Base-by-base conservation (phyloP, 2,113 vertebrate species). In the Cettia cetti region DNA sequence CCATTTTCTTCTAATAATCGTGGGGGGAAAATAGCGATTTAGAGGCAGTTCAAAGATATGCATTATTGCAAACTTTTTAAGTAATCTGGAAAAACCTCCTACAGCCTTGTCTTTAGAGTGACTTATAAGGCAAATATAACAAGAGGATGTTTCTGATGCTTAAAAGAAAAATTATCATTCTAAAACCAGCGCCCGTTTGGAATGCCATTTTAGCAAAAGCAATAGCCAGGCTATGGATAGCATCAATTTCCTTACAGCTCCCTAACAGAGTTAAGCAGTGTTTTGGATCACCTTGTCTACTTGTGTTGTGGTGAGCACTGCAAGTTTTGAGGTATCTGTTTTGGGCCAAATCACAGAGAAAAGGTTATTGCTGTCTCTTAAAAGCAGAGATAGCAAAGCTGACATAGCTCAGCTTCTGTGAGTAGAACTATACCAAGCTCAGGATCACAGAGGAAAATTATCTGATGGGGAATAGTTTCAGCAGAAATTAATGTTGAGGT, bases 321-420 rank as follows among this genome's bases (percentile, higher is more conserved):
- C 26, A 13, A 54, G 64, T 61, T 42, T 63, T 33, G 56, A 64
- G 68, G 1, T 78, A 8, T 11, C 23, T 61, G 1, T 22, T 22
- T 66, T 35, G 39, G 53, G 47, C 39, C 78, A 91, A 63, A 89
- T 68, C 33, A 20, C 35, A 44, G 69, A 78, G 54, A 28, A 75
- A 61, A 68, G 33, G 27, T 40, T 47, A 3, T n/a, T 56, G 5
- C 27, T 74, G 3, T 39, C 23, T 82, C 44, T 78, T 71, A 47
- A 74, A 74, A 74, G 64, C 77, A 84, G 69, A 66, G 42, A 9
- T 6, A 20, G 66, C 66, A 88, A 61, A 85, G 53, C 70, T 79
- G 27, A 42, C 0, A 0, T 56, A 72, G 65, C 57, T 85, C 45
- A 6, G 0, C 13, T 79, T 57, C 59, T 84, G 33, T 19, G 24